Evolutionary conservation across 2,113 vertebrate species (phyloP), one percentile per base, ranked within the genome.

Genomic region (Stegostoma tigrinum): DNA sequence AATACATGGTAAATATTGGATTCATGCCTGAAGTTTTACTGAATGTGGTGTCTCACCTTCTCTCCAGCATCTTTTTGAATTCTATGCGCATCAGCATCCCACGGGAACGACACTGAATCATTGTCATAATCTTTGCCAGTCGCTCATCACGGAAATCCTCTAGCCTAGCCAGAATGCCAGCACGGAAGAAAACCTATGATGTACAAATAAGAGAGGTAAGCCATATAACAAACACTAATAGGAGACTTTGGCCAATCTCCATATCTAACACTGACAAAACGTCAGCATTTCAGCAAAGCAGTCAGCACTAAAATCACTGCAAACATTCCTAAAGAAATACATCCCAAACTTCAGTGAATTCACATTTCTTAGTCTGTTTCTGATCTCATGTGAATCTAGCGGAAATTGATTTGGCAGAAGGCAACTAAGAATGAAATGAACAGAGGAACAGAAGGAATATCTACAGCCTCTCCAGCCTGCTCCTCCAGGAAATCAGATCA

Each of bases 31-130:
- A 91, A 34, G 17, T 42, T 38, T 8, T 21, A 10, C 64, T 66
- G 61, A 93, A 66, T 66, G 34, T 66, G 17, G n/a, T 66, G 61
- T 12, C 94, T 30, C 96, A 97, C 98, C 96, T 96, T 97, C 68
- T 97, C 48, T 97, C 96, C 95, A 97, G 96, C 97, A 97, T 97
- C 96, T 96, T 97, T 64, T 97, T 96, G n/a, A 97, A 97, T 19
- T 98, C 96, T 0, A 95, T 96, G 95, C 97, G 98, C 97, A 97
- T 97, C 95, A 98, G 97, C 96, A 98, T 98, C 78, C 97, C 97
- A 27, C 97, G 93, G 95, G 96, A 95, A n/a, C 96, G 96, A 96
- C 97, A 96, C 96, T 98, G 97, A 2, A 97, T 95, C 14, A 96
- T 95, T 2, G 96, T 97, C 96, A 97, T 96, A 96, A 98, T 97